A percentile compares a stretch with the other conserved stretches of the same genome.
phyloP scores from a whole-genome alignment of 2,113 vertebrate species.

The Todiramphus saurophagus region DNA sequence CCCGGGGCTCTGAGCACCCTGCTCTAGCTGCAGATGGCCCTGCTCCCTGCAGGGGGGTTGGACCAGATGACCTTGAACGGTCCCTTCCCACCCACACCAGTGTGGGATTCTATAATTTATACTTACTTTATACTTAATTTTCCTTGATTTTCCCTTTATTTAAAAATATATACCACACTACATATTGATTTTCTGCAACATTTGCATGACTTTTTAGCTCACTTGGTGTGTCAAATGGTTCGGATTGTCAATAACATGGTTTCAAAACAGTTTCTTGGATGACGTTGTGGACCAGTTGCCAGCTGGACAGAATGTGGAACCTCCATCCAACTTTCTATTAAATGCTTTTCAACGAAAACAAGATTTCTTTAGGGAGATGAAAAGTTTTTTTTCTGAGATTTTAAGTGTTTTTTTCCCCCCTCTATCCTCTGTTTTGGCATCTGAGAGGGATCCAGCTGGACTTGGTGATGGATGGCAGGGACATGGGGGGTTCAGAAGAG shows the following conservation, averaged over 20 bases:
- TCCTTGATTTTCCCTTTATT: not conserved
- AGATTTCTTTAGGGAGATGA: not conserved
- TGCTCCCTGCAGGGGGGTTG: too few relatives aligned
- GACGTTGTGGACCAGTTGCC: not conserved
- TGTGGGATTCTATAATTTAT: not conserved
- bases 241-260: not conserved
- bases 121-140: not conserved
- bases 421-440: not conserved
- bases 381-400: not conserved
- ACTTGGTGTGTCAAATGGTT: not conserved
- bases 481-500: not conserved
- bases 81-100: not conserved
- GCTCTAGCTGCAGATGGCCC: too few relatives aligned
- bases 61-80: not conserved
- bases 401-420: not conserved
- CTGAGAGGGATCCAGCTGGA: not conserved
- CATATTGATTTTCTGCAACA: not conserved
- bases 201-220: not conserved
- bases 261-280: not conserved
- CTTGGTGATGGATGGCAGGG: not conserved
- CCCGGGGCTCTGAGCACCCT: not conserved
- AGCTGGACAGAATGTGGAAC: not conserved
- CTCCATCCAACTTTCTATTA: not conserved
- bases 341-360: not conserved
- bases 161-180: rapidly evolving